A percentile compares a stretch with the other conserved stretches of the same genome.
phyloP scores from a whole-genome alignment of 2,888 invertebrate species.

The Pterostichus niger region DNA sequence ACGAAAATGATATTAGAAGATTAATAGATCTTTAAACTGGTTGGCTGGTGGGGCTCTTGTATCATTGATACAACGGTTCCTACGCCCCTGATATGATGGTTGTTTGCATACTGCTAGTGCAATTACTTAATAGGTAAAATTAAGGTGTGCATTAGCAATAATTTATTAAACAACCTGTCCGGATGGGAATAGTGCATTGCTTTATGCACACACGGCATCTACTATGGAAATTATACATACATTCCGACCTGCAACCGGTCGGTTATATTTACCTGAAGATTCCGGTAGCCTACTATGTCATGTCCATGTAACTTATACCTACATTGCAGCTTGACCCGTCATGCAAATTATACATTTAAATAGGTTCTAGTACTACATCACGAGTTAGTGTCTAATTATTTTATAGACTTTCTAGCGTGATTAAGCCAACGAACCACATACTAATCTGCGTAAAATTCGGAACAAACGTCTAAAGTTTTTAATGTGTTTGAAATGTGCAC shows the following conservation, averaged over 20 bases:
- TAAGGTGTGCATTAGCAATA: slow-evolving; percentile 64
- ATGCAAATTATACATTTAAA: slow-evolving; percentile 49
- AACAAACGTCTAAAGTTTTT: slow-evolving; percentile 33
- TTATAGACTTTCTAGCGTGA: slow-evolving; percentile 31
- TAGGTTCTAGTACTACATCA: slow-evolving; percentile 11
- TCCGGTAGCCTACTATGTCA: slow-evolving; percentile 46
- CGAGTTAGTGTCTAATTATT: slow-evolving; percentile 37
- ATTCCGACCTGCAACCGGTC: slow-evolving; percentile 42
- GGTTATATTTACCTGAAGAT: slow-evolving; percentile 55
- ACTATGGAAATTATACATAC: slow-evolving; percentile 58
- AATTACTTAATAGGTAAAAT: slow-evolving; percentile 67
- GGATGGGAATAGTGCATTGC: slow-evolving; percentile 58
- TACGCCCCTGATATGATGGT: neutral
- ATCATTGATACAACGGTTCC: neutral
- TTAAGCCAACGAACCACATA: slow-evolving; percentile 23
- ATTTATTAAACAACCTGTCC: slow-evolving; percentile 64
- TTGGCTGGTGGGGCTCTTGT: no score
- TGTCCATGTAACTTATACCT: slow-evolving; percentile 34
- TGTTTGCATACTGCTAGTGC: slow-evolving; percentile 56
- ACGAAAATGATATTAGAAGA: no score
- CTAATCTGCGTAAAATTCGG: slow-evolving; percentile 40
- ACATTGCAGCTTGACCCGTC: slow-evolving; percentile 18
- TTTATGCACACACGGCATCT: slow-evolving; percentile 57
- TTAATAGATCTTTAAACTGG: no score
- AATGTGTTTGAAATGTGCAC: slow-evolving; percentile 6